Evolutionary conservation across 2,113 vertebrate species (phyloP).

Genomic region (Columbina picui): DNA sequence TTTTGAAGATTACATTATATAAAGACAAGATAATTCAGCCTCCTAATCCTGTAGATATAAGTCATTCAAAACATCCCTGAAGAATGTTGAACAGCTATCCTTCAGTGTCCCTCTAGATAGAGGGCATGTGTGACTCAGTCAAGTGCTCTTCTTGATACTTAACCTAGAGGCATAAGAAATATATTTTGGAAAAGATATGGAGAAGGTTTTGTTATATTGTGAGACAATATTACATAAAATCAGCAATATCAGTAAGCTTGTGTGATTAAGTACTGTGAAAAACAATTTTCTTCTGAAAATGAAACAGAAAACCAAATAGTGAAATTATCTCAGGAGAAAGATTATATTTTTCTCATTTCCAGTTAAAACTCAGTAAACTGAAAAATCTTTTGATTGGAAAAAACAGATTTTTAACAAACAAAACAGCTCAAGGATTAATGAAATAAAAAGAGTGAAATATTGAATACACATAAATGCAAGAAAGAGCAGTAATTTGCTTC

Average conservation of each 20-base stretch:
- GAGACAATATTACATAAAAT: neutral
- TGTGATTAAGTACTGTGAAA: neutral
- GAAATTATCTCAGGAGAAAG: neutral
- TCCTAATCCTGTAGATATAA: neutral
- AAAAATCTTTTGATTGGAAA: neutral
- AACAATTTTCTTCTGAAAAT: neutral
- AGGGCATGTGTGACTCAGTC: neutral
- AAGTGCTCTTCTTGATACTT: neutral
- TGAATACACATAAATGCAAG: neutral
- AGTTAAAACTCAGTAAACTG: neutral
- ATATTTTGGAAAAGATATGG: neutral
- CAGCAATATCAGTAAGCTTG: neutral
- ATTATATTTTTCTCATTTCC: neutral
- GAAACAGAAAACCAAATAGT: neutral
- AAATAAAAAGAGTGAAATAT: neutral
- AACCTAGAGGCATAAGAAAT: neutral
- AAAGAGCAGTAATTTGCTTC: constrained; percentile 10
- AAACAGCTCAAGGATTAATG: neutral
- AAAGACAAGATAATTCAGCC: neutral
- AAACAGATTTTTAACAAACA: neutral
- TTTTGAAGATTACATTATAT: neutral
- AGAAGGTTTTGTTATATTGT: neutral
- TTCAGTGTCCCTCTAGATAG: neutral
- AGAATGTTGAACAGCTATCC: neutral
- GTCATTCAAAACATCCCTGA: neutral